phyloP scores from a whole-genome alignment of 1,140 invertebrate genomes.

The Antheraea pernyi region DNA sequence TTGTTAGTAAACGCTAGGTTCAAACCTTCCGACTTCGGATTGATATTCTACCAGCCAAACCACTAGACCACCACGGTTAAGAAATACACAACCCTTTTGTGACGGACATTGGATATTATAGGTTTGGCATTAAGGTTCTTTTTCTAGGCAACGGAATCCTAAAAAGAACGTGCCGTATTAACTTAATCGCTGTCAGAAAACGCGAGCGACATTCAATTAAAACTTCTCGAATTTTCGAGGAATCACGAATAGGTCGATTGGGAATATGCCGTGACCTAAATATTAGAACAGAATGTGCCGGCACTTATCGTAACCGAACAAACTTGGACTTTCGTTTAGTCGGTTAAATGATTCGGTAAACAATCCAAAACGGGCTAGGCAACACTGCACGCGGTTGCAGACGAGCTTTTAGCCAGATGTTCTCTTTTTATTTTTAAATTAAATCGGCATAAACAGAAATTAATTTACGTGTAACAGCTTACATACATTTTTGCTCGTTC shows the following conservation, averaged over 20 bases:
- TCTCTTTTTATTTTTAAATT: background rate
- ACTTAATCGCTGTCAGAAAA: background rate
- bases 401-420: constrained; percentile 8
- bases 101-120: too few species aligned
- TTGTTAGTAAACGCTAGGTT: too few species aligned
- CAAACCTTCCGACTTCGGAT: too few species aligned
- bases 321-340: background rate
- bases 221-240: background rate
- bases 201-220: background rate
- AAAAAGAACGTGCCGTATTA: too few species aligned
- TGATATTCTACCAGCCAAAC: too few species aligned
- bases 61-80: too few species aligned
- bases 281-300: constrained; percentile 1
- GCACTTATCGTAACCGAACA: background rate
- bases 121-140: too few species aligned
- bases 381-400: background rate
- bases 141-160: too few species aligned
- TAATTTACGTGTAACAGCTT: background rate
- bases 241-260: background rate
- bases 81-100: too few species aligned
- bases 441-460: background rate
- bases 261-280: background rate
- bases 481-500: background rate
- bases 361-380: constrained; percentile 7
- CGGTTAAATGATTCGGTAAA: constrained; percentile 13